These are phyloP conservation scores for Phalanger gymnotis DNA, from an alignment of 2,797 vertebrate species.

Conservation along the genomic window DNA sequence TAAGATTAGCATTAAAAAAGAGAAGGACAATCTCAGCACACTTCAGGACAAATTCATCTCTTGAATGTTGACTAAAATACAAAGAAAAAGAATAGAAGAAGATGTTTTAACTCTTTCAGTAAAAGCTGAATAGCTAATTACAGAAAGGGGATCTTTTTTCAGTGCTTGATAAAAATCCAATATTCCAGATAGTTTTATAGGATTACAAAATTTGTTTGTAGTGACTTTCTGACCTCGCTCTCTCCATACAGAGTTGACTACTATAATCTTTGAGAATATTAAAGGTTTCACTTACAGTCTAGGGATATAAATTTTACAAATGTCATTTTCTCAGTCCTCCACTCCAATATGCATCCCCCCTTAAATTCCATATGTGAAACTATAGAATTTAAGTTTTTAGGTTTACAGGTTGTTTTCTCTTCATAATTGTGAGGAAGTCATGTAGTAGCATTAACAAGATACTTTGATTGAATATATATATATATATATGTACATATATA, in stretches of 20 bases:
- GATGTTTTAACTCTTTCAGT: background rate
- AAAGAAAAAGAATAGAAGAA: background rate
- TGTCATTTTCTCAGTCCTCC: background rate
- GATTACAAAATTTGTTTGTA: background rate
- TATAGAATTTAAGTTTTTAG: background rate
- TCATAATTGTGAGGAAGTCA: background rate
- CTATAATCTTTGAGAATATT: background rate
- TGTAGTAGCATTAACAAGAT: background rate
- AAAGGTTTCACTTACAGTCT: background rate
- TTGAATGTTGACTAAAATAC: background rate
- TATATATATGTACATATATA: too few species aligned
- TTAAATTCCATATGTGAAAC: background rate
- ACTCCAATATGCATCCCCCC: background rate
- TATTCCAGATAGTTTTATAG: background rate
- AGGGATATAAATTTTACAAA: background rate
- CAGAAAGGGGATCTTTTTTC: constrained; percentile 19
- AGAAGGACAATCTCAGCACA: background rate
- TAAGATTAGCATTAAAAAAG: background rate
- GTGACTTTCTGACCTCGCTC: background rate
- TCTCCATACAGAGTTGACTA: background rate
- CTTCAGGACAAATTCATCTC: background rate
- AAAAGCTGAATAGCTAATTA: background rate
- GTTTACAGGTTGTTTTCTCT: background rate
- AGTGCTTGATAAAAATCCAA: constrained; percentile 1
- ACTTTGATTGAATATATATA: background rate